A percentile compares a stretch with the other conserved stretches of the same genome.
phyloP scores from a whole-genome alignment of 1,140 invertebrate genomes.

The Ectropis grisescens region DNA sequence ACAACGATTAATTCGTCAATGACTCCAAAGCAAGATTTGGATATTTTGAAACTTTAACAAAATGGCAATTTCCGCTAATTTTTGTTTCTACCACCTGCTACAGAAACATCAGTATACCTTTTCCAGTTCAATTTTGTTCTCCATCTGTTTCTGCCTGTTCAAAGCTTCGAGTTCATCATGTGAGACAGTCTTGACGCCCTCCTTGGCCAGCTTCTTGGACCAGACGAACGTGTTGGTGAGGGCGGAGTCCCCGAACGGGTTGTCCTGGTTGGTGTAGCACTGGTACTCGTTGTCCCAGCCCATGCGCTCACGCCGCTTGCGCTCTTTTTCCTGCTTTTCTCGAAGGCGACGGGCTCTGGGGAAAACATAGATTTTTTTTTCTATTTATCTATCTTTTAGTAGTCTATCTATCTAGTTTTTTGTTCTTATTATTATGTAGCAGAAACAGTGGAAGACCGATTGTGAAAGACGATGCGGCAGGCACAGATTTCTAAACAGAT shows the following conservation, averaged over 20 bases:
- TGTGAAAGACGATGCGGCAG: too few relatives aligned
- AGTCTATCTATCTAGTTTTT: too few relatives aligned
- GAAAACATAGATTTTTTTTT: constrained; percentile 1
- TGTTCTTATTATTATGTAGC: too few relatives aligned
- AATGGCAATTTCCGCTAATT: too few relatives aligned
- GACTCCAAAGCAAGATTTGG: too few relatives aligned
- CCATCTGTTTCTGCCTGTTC: constrained; percentile 89
- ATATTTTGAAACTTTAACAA: too few relatives aligned
- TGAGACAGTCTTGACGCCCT: constrained; percentile 86
- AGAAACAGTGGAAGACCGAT: too few relatives aligned
- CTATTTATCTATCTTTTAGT: too few relatives aligned
- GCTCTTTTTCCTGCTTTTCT: constrained; percentile 95
- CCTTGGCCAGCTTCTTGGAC: constrained; percentile 96
- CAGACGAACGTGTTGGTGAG: constrained; percentile 92
- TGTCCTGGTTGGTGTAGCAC: constrained; percentile 97
- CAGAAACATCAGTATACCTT: constrained; percentile 75
- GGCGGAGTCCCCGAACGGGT: constrained; percentile 98
- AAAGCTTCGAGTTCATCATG: constrained; percentile 88
- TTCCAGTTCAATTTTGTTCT: constrained; percentile 90
- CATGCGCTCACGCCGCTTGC: constrained; percentile 89
- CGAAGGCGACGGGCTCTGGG: constrained; percentile 81
- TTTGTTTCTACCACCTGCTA: too few relatives aligned
- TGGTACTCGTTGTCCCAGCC: constrained; percentile 97
- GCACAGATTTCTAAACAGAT: too few relatives aligned
- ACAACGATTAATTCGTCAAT: too few relatives aligned